A percentile compares a stretch with the other conserved stretches of the same genome.
phyloP scores from a whole-genome alignment of 1,140 invertebrate species.

The Eriosoma lanigerum region DNA sequence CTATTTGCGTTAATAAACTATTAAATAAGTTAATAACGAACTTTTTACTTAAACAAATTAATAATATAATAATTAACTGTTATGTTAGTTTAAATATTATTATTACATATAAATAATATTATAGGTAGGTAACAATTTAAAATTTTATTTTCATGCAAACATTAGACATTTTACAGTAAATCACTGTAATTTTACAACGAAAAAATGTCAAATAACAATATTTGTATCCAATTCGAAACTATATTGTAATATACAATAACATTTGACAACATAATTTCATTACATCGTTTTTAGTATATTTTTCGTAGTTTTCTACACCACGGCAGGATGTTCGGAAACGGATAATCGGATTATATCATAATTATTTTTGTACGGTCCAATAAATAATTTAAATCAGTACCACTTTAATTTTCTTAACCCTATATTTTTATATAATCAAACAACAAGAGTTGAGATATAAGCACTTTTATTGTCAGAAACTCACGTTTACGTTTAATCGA shows the following conservation, averaged over 20 bases:
- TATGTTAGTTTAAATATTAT: too few relatives aligned
- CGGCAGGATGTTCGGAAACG: conserved; percentile 7
- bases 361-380: conserved; percentile 37
- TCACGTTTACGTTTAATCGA: conserved; percentile 20
- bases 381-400: conserved; percentile 18
- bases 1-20: too few relatives aligned
- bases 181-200: too few relatives aligned
- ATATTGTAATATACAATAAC: background rate
- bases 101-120: too few relatives aligned
- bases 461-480: background rate
- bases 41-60: too few relatives aligned
- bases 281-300: background rate
- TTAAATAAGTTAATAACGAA: too few relatives aligned
- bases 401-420: background rate
- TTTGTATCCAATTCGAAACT: background rate
- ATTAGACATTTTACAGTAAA: too few relatives aligned
- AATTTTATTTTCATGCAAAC: too few relatives aligned
- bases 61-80: too few relatives aligned
- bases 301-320: background rate
- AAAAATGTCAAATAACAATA: background rate
- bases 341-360: conserved; percentile 37
- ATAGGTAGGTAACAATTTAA: too few relatives aligned
- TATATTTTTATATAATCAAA: conserved; percentile 28
- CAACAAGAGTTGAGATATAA: background rate
- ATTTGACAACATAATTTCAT: conserved; percentile 6